Evolutionary conservation across 1,140 invertebrate genomes (phyloP).

Genomic region (Dendrolimus kikuchii): DNA sequence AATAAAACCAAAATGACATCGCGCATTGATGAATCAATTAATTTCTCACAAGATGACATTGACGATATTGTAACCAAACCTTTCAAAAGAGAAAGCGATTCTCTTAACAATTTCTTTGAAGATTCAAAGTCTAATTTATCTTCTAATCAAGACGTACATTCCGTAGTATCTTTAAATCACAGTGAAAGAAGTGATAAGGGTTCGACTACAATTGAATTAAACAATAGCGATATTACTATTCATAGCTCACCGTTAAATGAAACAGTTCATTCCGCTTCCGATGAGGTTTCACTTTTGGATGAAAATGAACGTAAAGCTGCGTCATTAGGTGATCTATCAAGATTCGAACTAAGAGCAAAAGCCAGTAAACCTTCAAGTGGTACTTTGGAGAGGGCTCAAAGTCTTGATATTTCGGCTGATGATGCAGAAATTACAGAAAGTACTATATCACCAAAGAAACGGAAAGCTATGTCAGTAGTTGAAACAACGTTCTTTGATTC

Average conservation of each 20-base stretch:
- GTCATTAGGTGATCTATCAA: slow-evolving; percentile 85
- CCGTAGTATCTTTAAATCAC: slow-evolving; percentile 60
- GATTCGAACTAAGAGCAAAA: slow-evolving; percentile 76
- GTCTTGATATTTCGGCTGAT: slow-evolving; percentile 83
- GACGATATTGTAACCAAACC: slow-evolving; percentile 63
- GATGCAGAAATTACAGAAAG: slow-evolving; percentile 68
- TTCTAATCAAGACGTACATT: slow-evolving; percentile 63
- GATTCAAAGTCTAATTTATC: slow-evolving; percentile 68
- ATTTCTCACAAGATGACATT: slow-evolving; percentile 64
- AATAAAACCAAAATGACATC: slow-evolving; percentile 43
- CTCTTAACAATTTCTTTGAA: slow-evolving; percentile 67
- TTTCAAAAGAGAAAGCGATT: slow-evolving; percentile 67
- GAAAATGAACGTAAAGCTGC: slow-evolving; percentile 84
- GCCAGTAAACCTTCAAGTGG: slow-evolving; percentile 61
- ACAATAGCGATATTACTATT: slow-evolving; percentile 82
- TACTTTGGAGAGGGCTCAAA: slow-evolving; percentile 85
- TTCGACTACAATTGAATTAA: slow-evolving; percentile 77
- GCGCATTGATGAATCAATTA: slow-evolving; percentile 55
- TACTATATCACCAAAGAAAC: slow-evolving; percentile 77
- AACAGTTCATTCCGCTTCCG: slow-evolving; percentile 48
- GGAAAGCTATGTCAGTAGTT: slow-evolving; percentile 75
- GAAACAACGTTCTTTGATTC: slow-evolving; percentile 66
- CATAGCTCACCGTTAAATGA: slow-evolving; percentile 78
- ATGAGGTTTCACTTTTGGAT: slow-evolving; percentile 71
- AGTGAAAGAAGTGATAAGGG: slow-evolving; percentile 65